Base-by-base conservation (phyloP, 92 coral and sea anemone genomes). In the Umimayanthus kanabou region DNA sequence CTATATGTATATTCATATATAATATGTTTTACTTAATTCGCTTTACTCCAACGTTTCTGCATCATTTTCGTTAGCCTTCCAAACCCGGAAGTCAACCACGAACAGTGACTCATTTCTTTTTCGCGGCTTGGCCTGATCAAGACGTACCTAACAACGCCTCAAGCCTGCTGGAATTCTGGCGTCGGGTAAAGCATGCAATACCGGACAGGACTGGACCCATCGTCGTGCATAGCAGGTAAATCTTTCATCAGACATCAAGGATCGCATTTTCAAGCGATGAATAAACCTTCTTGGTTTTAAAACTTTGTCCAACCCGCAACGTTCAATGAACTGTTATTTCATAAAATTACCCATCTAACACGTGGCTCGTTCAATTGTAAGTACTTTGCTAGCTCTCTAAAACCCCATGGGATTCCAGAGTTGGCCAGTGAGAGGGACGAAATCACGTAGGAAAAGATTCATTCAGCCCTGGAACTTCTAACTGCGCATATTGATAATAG, bases 151-250 rank as follows among this genome's bases (percentile, higher is more conserved):
- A 80, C 69, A 84, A 94, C 72, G 92, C 97, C 37, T 92, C 95
- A 0, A 91, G 93, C 9, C 88, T 94, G 76, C 70, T 94, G 30
- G 92, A 90, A 40, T 94, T 94, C 76, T 92, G 93, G 90, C 89
- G 74, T 61, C 77, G 92, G 40, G 94, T 92, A 49, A 88, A 89
- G 80, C 64, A 79, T 50, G 73, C 84, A 14, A 45, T 77, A 74
- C 43, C 75, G 1, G 88, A 26, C 55, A 55, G 75, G 5, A 50
- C 78, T 15, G 91, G 92, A 39, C 97, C 97, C 2, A 87, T 91
- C 43, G 84, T 92, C 7, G 97, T 94, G 16, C 97, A 94, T 84
- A 92, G 97, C 97, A 94, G 97, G 97, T 94, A 39, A 20, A 14
- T 29, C 8, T 33, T 74, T 15, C 5, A 64, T 39, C 47, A 64